phyloP scores from a whole-genome alignment of 35 echinoderm and acorn worm genomes.

The Chiridota heheva region DNA sequence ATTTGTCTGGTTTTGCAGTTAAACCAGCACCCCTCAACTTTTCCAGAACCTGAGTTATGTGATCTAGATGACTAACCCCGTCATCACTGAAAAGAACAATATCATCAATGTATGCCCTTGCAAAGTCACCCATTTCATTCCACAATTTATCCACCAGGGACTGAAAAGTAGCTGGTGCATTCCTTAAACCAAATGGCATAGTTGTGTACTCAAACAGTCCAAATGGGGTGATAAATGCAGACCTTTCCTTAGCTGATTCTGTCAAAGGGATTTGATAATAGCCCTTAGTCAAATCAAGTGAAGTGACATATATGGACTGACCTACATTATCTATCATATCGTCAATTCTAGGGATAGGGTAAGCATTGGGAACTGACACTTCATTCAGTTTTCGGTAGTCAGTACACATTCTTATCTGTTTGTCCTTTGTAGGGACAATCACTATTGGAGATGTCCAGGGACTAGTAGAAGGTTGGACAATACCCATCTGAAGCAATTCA shows the following conservation, averaged over 20 bases:
- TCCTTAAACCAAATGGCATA: slow-evolving; percentile 14
- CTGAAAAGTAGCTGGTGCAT: slow-evolving; percentile 16
- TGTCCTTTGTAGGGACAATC: slow-evolving; percentile 13
- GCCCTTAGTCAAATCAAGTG: slow-evolving; percentile 22
- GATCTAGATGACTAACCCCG: no score
- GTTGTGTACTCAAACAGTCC: slow-evolving; percentile 13
- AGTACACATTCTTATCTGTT: slow-evolving; percentile 10
- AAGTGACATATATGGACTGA: slow-evolving; percentile 6
- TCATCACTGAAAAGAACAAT: no score
- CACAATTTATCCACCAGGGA: neutral
- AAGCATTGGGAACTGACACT: slow-evolving; percentile 11
- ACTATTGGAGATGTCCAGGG: slow-evolving; percentile 39
- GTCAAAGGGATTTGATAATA: slow-evolving; percentile 1
- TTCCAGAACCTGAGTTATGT: no score
- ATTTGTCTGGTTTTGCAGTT: no score
- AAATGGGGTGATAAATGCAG: slow-evolving; percentile 27
- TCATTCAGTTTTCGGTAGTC: slow-evolving; percentile 18
- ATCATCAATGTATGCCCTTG: slow-evolving; percentile 47
- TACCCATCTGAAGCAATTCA: slow-evolving; percentile 22
- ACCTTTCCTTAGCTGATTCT: neutral
- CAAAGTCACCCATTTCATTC: neutral
- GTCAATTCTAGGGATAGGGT: slow-evolving; percentile 29
- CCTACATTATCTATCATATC: no score
- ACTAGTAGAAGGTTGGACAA: slow-evolving; percentile 33
- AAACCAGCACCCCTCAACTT: no score